Evolutionary conservation across 2,113 vertebrate genomes (phyloP), one percentile per base, ranked within the genome.

Genomic region (Sylvia atricapilla): DNA sequence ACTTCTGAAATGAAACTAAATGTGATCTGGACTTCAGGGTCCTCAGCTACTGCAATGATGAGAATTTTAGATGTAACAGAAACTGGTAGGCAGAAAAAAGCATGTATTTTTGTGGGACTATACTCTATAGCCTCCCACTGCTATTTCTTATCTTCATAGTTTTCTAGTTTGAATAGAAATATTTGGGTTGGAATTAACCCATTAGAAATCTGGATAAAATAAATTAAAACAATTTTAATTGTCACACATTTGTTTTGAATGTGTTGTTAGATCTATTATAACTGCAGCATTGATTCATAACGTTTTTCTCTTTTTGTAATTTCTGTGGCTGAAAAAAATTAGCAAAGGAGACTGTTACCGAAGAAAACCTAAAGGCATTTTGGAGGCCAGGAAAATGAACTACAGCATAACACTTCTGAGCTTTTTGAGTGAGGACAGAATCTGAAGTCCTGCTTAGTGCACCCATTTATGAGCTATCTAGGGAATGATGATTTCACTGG

Each of bases 1-100:
- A 37, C 41, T 83, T 92, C 46, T 87, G 67, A 89, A 92, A 91
- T 92, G 43, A 81, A 92, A 70, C n/a, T 28, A 49, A 93, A 90
- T 91, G 7, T 44, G 63, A 70, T 90, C n/a, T 87, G 43, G 52
- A 93, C 72, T 95, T 88, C 85, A 92, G 90, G 52, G 60, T 92
- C 56, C 79, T 95, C 59, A 47, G 43, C 35, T 83, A 53, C 35
- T 52, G 37, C 23, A 52, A 20, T 44, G 47, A 60, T 81, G 68
- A n/a, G 50, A 69, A 83, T 89, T 76, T 69, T 53, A 85, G 39
- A 56, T 64, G 25, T 28, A 44, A 80, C 8, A 87, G 23, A 77
- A 77, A 58, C 20, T 28, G 15, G 8, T 44, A 84, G 52, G 53
- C 33, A 93, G 85, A 63, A 90, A 84, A 77, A 7, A 43, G 7